Evolutionary conservation across 2,113 vertebrate species (phyloP).

Genomic region (Dissostichus mawsoni): DNA sequence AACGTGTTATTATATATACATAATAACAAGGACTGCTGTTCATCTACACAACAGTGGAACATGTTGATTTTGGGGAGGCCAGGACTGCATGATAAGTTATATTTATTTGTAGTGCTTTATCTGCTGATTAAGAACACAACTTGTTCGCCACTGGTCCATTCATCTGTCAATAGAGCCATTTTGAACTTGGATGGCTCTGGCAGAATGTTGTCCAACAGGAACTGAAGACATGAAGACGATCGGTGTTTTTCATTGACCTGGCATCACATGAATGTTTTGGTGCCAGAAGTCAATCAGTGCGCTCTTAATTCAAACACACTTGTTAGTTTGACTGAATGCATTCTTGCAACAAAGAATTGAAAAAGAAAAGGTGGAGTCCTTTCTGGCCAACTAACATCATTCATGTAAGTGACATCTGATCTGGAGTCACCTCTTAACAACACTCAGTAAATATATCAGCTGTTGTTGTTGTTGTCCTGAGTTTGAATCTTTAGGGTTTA

Average conservation of each 20-base stretch:
- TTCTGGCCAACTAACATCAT: not conserved
- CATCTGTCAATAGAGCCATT: not conserved
- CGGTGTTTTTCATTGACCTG: rapidly evolving
- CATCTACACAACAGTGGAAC: too few species aligned
- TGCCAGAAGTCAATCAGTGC: not conserved
- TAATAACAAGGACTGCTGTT: too few species aligned
- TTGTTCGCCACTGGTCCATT: too few species aligned
- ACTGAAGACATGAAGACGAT: not conserved
- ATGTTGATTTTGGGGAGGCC: too few species aligned
- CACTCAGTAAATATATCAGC: too few species aligned
- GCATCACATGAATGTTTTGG: not conserved
- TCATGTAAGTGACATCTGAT: not conserved
- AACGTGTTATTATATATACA: too few species aligned
- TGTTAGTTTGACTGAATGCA: rapidly evolving
- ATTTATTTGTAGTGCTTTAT: too few species aligned
- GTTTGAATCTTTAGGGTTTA: too few species aligned
- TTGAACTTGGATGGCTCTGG: not conserved
- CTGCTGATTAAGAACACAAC: not conserved
- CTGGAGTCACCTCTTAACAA: slow-evolving; percentile 21
- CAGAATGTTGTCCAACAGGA: slow-evolving; percentile 4
- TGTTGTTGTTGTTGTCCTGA: too few species aligned
- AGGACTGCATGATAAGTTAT: too few species aligned
- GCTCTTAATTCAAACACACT: too few species aligned
- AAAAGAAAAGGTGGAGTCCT: not conserved
- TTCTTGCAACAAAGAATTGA: not conserved